Evolutionary conservation across 2,888 invertebrate genomes (phyloP).

Genomic region (Drosophila imparisetae): DNA sequence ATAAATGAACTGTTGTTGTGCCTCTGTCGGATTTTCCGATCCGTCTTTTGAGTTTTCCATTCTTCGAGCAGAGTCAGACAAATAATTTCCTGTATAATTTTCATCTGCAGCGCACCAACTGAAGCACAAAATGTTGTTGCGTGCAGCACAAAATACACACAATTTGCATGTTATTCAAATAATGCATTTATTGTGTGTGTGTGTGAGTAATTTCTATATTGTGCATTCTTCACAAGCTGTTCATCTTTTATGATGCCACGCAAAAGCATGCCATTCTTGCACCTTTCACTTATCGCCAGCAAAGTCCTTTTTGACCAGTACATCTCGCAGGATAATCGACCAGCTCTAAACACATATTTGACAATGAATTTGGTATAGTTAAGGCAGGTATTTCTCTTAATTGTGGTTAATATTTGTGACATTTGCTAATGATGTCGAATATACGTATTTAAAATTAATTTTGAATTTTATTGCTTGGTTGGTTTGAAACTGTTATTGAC

Average conservation of each 20-base stretch:
- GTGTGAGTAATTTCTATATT: not conserved
- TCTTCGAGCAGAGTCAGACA: conserved; percentile 40
- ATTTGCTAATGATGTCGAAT: not conserved
- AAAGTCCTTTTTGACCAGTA: conserved; percentile 13
- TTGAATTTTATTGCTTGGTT: not conserved
- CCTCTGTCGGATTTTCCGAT: conserved; percentile 1
- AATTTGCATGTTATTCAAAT: conserved; percentile 43
- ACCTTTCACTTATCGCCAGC: not conserved
- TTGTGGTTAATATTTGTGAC: conserved; percentile 3
- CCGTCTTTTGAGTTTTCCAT: conserved; percentile 6
- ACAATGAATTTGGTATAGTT: not conserved
- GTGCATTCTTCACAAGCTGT: not conserved
- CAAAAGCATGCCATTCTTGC: not conserved
- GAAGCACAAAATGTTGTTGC: conserved; percentile 44
- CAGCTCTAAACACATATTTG: not conserved
- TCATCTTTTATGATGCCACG: conserved; percentile 13
- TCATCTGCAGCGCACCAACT: conserved; percentile 34
- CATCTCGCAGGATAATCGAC: not conserved
- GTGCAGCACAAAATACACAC: conserved; percentile 1
- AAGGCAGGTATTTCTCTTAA: not conserved
- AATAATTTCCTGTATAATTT: conserved; percentile 72
- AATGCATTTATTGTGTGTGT: not conserved
- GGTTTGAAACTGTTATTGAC: too few relatives aligned
- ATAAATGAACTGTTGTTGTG: conserved; percentile 62
- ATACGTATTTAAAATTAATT: not conserved